phyloP scores from a whole-genome alignment of 2,797 vertebrate genomes.

The Enteromius unitaeniatus region DNA sequence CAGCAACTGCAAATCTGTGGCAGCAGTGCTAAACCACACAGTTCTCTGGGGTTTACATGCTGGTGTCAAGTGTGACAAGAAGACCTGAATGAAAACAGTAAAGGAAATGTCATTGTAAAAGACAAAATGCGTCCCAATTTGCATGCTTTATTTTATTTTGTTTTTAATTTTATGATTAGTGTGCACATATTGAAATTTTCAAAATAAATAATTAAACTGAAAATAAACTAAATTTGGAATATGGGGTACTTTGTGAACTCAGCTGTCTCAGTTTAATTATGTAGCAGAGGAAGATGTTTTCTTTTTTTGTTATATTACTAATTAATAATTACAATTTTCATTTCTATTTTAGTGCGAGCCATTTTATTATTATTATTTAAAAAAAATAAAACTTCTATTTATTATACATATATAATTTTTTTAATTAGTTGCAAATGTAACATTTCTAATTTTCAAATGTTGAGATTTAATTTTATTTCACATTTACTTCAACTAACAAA shows the following conservation, averaged over 20 bases:
- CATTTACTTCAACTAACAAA: background rate
- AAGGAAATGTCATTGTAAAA: background rate
- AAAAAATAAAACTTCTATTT: too few species aligned
- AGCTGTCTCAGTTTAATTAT: too few species aligned
- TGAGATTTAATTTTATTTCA: background rate
- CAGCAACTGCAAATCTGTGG: slow-evolving; percentile 53
- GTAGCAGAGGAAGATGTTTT: too few species aligned
- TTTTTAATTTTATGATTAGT: background rate
- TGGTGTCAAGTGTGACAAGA: background rate
- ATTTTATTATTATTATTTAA: too few species aligned
- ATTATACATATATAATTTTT: too few species aligned
- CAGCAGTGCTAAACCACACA: slow-evolving; percentile 46
- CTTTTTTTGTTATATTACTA: too few species aligned
- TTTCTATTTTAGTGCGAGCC: background rate
- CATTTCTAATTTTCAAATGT: too few species aligned
- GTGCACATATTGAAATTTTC: background rate
- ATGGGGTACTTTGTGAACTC: too few species aligned
- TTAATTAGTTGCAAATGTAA: background rate
- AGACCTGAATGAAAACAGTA: background rate
- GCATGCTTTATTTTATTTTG: background rate
- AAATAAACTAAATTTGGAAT: too few species aligned
- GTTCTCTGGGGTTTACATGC: slow-evolving; percentile 7
- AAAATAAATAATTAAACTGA: too few species aligned
- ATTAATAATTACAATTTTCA: background rate
- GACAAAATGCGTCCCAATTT: background rate